Base-by-base conservation (phyloP, 2,113 vertebrate genomes). In the Prunella fulvescens region DNA sequence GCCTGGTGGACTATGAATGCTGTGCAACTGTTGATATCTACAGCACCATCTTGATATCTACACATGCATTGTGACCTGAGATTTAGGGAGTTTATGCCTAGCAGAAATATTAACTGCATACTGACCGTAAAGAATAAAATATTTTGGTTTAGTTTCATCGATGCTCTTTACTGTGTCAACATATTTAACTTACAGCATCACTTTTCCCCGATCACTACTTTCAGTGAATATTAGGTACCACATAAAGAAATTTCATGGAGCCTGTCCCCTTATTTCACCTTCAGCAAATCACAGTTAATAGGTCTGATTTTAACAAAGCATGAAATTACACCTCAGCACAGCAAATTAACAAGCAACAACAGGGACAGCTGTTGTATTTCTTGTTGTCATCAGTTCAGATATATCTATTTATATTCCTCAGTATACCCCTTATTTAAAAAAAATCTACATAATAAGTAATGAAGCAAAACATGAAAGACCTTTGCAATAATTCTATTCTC, bases 241-340 rank as follows among this genome's bases (percentile, higher is more conserved):
- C 56, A 50, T 39, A 53, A 25, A 64, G 22, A 83, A 33, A 12
- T 78, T 78, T 88, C n/a, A 40, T 1, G 0, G 62, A 93, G 20
- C 13, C 7, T 73, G 35, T 84, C 33, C 61, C 77, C 31, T 86
- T 77, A 66, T 77, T 92, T 96, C 72, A 94, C 88, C 84, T 96
- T 96, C 71, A 96, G 57, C 22, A 82, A 86, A 92, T 57, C 86
- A 88, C 14, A 81, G 47, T 65, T 94, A 71, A 76, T 40, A 35
- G 26, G 33, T 91, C 40, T 84, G 45, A 91, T 95, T 96, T 95
- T 92, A 94, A 96, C 39, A 88, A 96, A 83, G 87, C 89, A 93
- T 93, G 70, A 96, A 96, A 96, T 97, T 96, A 92, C 64, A 42
- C 56, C 65, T 93, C 74, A 91, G 48, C 58, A 77, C 92, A 97